These are phyloP conservation scores for Xestia xanthographa DNA, from an alignment of 2,888 invertebrate species.

Conservation along the genomic window DNA sequence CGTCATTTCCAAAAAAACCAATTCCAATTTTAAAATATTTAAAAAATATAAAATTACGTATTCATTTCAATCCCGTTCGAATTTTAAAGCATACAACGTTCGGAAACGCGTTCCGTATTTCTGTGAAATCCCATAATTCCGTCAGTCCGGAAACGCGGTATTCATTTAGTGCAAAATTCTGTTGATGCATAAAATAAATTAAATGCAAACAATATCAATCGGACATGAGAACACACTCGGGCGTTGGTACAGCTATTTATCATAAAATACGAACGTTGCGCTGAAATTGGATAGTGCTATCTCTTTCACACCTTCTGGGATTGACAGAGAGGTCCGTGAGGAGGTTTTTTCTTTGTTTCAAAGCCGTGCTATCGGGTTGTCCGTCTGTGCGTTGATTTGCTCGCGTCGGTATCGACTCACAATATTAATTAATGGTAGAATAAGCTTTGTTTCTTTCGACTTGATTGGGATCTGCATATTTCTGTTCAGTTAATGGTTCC, in stretches of 20 bases:
- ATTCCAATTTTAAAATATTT: conserved; percentile 57
- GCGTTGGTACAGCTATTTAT: conserved; percentile 85
- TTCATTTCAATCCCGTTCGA: conserved; percentile 61
- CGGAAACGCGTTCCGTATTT: conserved; percentile 61
- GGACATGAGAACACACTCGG: conserved; percentile 86
- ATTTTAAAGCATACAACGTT: conserved; percentile 59
- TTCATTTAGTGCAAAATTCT: conserved; percentile 80
- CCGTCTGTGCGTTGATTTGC: conserved; percentile 84
- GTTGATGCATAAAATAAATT: conserved; percentile 84
- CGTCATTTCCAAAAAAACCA: conserved; percentile 52
- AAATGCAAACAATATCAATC: conserved; percentile 87
- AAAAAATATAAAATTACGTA: conserved; percentile 63
- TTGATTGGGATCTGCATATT: conserved; percentile 77
- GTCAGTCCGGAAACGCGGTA: conserved; percentile 71
- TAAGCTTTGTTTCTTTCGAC: conserved; percentile 83
- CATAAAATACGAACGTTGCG: conserved; percentile 83
- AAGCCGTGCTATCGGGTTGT: conserved; percentile 82
- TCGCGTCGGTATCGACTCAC: conserved; percentile 82
- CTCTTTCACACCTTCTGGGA: conserved; percentile 68
- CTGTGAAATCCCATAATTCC: conserved; percentile 70
- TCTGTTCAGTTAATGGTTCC: conserved; percentile 66
- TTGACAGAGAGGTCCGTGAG: conserved; percentile 70
- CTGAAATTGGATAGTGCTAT: conserved; percentile 79
- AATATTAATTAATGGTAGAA: conserved; percentile 87
- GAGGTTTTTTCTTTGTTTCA: conserved; percentile 79